Percentiles rank a stretch among this genome's conserved stretches.
These are phyloP conservation scores for Epinephelus awoara DNA, from an alignment of 2,797 vertebrate species.

Conservation along the genomic window DNA sequence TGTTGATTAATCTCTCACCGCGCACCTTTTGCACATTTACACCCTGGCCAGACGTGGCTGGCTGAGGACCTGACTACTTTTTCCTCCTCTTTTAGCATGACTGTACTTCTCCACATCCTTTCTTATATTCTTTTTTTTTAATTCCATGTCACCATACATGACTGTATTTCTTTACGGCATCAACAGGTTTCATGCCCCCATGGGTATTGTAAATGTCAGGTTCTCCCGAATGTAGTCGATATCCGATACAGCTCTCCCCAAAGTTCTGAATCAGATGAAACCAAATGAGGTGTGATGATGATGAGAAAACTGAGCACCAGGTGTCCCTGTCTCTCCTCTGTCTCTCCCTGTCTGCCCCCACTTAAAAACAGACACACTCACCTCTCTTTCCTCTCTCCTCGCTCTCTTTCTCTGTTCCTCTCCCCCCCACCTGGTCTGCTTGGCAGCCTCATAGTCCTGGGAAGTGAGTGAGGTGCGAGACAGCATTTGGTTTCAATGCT, in stretches of 20 bases:
- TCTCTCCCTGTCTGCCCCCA: slow-evolving; percentile 41
- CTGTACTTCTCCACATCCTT: background rate
- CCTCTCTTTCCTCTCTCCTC: slow-evolving; percentile 10
- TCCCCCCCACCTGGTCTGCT: slow-evolving; percentile 33
- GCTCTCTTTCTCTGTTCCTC: too few relatives aligned
- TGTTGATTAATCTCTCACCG: slow-evolving; percentile 61
- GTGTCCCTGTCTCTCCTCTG: slow-evolving; percentile 56
- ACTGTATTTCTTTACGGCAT: slow-evolving; percentile 41
- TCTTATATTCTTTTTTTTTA: background rate
- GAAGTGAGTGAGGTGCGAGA: slow-evolving; percentile 62
- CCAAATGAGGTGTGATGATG: slow-evolving; percentile 72
- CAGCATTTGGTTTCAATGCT: slow-evolving; percentile 68
- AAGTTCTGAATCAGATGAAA: slow-evolving; percentile 54
- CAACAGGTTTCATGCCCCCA: slow-evolving; percentile 45
- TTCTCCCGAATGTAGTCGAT: slow-evolving; percentile 29
- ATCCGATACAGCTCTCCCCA: slow-evolving; percentile 30
- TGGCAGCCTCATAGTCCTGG: slow-evolving; percentile 49
- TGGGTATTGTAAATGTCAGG: slow-evolving; percentile 45
- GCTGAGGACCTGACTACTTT: slow-evolving; percentile 32
- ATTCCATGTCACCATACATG: slow-evolving; percentile 33
- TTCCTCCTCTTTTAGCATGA: background rate
- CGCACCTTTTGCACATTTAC: slow-evolving; percentile 69
- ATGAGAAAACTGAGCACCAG: slow-evolving; percentile 69
- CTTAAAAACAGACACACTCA: slow-evolving; percentile 48
- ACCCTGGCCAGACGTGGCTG: slow-evolving; percentile 27